A percentile compares a stretch with the other conserved stretches of the same genome.
phyloP scores from a whole-genome alignment of 1,140 invertebrate species.

The Eupeodes corollae region DNA sequence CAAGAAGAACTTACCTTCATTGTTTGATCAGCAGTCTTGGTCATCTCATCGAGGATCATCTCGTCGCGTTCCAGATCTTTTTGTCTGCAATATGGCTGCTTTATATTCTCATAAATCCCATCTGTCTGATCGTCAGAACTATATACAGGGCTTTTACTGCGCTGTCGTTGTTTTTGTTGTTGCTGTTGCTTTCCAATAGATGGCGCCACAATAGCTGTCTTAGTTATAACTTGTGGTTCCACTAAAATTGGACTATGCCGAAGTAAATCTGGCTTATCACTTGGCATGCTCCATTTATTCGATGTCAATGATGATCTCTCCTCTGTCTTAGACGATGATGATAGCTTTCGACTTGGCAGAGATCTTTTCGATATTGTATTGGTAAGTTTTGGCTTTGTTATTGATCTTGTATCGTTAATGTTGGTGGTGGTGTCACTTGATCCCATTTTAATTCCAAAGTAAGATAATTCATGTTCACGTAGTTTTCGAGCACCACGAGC shows the following conservation, averaged over 20 bases:
- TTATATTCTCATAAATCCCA: constrained; percentile 12
- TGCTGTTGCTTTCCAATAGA: constrained; percentile 3
- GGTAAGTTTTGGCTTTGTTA: constrained; percentile 1
- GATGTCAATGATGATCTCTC: constrained; percentile 12
- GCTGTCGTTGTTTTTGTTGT: constrained; percentile 1
- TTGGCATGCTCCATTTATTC: constrained; percentile 30
- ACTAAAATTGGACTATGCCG: constrained; percentile 20
- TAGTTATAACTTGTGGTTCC: constrained; percentile 4
- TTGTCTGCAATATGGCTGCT: constrained; percentile 30
- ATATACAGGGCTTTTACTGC: neutral
- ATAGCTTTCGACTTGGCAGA: constrained; percentile 18
- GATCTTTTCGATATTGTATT: constrained; percentile 10
- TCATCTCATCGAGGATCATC: constrained; percentile 34
- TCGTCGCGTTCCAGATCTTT: constrained; percentile 28
- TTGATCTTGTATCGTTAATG: constrained; percentile 3
- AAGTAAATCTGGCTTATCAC: constrained; percentile 32
- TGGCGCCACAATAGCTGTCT: constrained; percentile 1
- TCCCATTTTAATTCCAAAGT: constrained; percentile 34
- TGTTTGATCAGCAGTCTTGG: constrained; percentile 32
- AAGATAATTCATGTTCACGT: constrained; percentile 37
- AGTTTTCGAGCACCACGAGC: constrained; percentile 36
- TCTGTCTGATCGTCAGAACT: constrained; percentile 1
- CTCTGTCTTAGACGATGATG: neutral
- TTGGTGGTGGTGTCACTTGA: constrained; percentile 6
- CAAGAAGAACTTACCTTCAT: constrained; percentile 22